These are phyloP conservation scores for Opisthocomus hoazin DNA, from an alignment of 2,113 vertebrate species.

Conservation along the genomic window DNA sequence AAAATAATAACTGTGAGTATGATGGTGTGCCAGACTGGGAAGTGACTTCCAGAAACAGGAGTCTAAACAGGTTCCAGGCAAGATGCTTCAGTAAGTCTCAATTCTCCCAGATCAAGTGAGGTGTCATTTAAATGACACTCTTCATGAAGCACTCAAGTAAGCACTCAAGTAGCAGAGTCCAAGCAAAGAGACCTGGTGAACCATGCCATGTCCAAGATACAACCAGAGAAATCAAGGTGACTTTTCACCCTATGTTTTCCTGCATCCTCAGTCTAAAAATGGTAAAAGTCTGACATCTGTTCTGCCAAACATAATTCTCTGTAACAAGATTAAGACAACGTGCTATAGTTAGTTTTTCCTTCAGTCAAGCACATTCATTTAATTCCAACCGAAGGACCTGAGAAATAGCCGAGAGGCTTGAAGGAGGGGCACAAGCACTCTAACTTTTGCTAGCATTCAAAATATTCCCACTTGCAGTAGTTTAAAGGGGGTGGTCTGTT, in stretches of 20 bases:
- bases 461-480: background rate
- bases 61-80: background rate
- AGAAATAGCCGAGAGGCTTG: background rate
- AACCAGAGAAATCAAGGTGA: background rate
- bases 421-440: background rate
- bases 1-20: background rate
- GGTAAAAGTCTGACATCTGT: background rate
- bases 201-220: background rate
- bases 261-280: background rate
- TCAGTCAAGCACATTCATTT: background rate
- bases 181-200: background rate
- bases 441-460: background rate
- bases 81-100: background rate
- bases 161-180: background rate
- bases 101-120: background rate
- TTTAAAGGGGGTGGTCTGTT: background rate
- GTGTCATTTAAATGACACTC: background rate
- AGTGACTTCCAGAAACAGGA: background rate
- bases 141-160: background rate
- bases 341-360: background rate
- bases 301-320: background rate
- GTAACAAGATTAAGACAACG: background rate
- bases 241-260: background rate
- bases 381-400: background rate
- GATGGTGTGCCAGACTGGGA: background rate